Percentiles rank a stretch among this genome's conserved stretches.
These are phyloP conservation scores for Dendronephthya gigantea DNA, from an alignment of 64 coral and sea anemone genomes.

Conservation along the genomic window DNA sequence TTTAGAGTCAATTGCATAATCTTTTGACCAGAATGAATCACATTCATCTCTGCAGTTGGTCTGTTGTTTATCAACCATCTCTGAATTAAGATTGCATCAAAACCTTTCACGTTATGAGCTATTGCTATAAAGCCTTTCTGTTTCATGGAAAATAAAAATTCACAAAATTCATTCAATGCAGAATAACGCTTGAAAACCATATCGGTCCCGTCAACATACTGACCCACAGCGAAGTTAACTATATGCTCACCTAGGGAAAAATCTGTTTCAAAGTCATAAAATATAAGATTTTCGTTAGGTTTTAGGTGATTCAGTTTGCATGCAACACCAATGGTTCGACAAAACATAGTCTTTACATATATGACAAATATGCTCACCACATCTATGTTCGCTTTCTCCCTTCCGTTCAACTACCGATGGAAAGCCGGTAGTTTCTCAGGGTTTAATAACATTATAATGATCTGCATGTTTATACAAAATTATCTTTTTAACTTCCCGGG, in stretches of 20 bases:
- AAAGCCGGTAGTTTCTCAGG: background rate
- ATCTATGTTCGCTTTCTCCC: too few relatives aligned
- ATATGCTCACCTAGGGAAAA: too few relatives aligned
- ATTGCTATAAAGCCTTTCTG: background rate
- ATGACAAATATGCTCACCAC: too few relatives aligned
- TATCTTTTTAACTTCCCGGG: background rate
- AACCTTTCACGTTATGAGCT: background rate
- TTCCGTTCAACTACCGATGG: too few relatives aligned
- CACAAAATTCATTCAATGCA: background rate
- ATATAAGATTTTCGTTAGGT: too few relatives aligned
- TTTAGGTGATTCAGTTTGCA: too few relatives aligned
- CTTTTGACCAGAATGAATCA: background rate
- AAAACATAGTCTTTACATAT: too few relatives aligned
- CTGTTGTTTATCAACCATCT: too few relatives aligned
- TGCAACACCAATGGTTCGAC: too few relatives aligned
- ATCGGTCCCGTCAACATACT: too few relatives aligned
- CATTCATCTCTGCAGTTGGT: background rate
- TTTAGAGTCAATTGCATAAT: background rate
- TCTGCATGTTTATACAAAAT: background rate
- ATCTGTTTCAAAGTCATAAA: too few relatives aligned
- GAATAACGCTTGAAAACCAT: background rate
- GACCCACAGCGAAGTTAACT: too few relatives aligned
- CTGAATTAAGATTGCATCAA: background rate
- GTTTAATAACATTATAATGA: constrained; percentile 13
- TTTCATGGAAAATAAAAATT: background rate